Evolutionary conservation across 2,113 vertebrate genomes (phyloP), one percentile per base, ranked within the genome.

Genomic region (Notechis scutatus): DNA sequence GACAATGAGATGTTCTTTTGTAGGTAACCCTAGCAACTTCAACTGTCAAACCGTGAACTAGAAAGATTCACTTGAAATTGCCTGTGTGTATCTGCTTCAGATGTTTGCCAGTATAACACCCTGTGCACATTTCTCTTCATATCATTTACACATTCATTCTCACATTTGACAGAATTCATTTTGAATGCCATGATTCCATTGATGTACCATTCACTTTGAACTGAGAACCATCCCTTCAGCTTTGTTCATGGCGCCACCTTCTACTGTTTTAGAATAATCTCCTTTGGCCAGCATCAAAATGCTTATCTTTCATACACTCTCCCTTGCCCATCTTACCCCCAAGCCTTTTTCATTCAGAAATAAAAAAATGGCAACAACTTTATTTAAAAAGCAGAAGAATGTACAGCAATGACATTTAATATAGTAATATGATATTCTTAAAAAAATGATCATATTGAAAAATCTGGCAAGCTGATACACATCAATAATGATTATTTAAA

Each of bases 101-200:
- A 81, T 94, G 86, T 61, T 88, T 61, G 90, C 93, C 57, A 6
- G 57, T 85, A 95, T 45, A 93, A 88, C 92, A 91, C 91, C 74
- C 94, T 95, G 88, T 94, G 74, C 21, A 90, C 42, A 88, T 94
- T 94, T 90, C 42, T 96, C 87, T 90, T 93, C 45, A 81, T 56
- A 91, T 64, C 94, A 96, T 95, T 94, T 91, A 93, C 86, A 91
- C 94, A 94, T 93, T 93, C 3, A 88, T 93, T 61, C 91, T 88
- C 90, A 39, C 59, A 56, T 96, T 94, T 93, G 85, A 59, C 39
- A 93, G 23, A 1, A 93, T 93, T 94, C 9, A 29, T 96, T 50
- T 45, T 87, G 89, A 61, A 81, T 34, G 29, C 74, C 54, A 61
- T 34, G 15, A 39, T 91, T 85, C 74, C 42, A 57, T 34, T 91